These are phyloP conservation scores for Cybosia mesomella DNA, from an alignment of 2,888 invertebrate species.

Conservation along the genomic window DNA sequence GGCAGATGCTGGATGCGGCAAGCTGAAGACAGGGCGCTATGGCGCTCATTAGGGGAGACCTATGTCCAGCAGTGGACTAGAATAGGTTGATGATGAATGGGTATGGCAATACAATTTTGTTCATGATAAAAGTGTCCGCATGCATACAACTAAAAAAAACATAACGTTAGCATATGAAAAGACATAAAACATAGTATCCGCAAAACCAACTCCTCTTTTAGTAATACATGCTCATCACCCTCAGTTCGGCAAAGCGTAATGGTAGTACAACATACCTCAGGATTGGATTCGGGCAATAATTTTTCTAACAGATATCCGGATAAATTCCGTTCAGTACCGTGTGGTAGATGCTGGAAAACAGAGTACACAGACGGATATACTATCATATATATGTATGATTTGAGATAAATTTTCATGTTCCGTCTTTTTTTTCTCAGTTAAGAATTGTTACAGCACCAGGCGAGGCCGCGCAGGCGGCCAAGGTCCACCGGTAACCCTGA, in stretches of 20 bases:
- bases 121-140: background rate
- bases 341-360: constrained; percentile 44
- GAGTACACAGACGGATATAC: constrained; percentile 41
- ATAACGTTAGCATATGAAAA: constrained; percentile 7
- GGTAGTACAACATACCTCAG: constrained; percentile 41
- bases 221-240: constrained; percentile 24
- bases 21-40: too few species aligned
- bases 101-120: background rate
- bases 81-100: too few species aligned
- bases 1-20: too few species aligned
- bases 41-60: too few species aligned
- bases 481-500: too few species aligned
- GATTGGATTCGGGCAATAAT: constrained; percentile 32
- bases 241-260: constrained; percentile 22
- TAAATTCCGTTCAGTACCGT: constrained; percentile 36
- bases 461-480: too few species aligned
- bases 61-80: too few species aligned
- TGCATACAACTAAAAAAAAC: constrained; percentile 6
- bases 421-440: background rate
- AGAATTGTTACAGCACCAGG: too few species aligned
- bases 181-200: background rate
- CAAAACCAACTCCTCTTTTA: background rate
- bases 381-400: constrained; percentile 13
- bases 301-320: constrained; percentile 42
- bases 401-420: background rate